Evolutionary conservation across 2,888 invertebrate genomes (phyloP).

Genomic region (Sphaerophoria taeniata): DNA sequence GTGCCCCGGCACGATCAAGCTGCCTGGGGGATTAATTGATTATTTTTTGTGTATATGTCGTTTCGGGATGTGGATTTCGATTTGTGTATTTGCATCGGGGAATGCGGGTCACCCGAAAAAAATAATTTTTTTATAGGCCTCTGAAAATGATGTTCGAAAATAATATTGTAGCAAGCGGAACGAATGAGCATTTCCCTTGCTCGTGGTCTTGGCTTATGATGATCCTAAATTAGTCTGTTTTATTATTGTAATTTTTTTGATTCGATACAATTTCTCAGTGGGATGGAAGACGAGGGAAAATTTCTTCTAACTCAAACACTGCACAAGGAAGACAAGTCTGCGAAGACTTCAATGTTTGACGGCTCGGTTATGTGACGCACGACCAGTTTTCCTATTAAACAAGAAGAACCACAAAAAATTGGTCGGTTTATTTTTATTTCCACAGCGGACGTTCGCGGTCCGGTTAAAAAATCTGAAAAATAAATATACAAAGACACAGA

Average conservation of each 20-base stretch:
- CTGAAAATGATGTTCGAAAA: slow-evolving; percentile 41
- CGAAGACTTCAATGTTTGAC: not conserved
- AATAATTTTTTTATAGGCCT: slow-evolving; percentile 51
- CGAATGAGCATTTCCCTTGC: slow-evolving; percentile 20
- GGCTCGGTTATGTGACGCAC: slow-evolving; percentile 46
- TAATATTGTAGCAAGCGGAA: slow-evolving; percentile 57
- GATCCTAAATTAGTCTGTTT: slow-evolving; percentile 38
- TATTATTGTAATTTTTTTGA: slow-evolving; percentile 48
- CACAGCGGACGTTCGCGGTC: slow-evolving; percentile 11
- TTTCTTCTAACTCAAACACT: slow-evolving; percentile 13
- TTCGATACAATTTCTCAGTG: slow-evolving; percentile 26
- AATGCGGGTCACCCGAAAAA: slow-evolving; percentile 67
- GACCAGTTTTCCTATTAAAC: slow-evolving; percentile 48
- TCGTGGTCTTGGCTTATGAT: not conserved
- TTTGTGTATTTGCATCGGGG: slow-evolving; percentile 55
- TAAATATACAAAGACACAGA: not conserved
- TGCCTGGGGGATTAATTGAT: slow-evolving; percentile 60
- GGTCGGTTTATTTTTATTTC: slow-evolving; percentile 40
- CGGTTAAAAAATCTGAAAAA: not conserved
- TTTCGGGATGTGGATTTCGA: slow-evolving; percentile 7
- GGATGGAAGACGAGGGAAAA: slow-evolving; percentile 26
- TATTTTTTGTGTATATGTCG: slow-evolving; percentile 24
- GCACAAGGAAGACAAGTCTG: slow-evolving; percentile 42
- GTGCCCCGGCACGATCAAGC: slow-evolving; percentile 20
- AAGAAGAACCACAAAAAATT: not conserved